Percentiles rank a stretch among this genome's conserved stretches.
phyloP scores from a whole-genome alignment of 2,888 invertebrate species.

The Drosophila kuntzei region DNA sequence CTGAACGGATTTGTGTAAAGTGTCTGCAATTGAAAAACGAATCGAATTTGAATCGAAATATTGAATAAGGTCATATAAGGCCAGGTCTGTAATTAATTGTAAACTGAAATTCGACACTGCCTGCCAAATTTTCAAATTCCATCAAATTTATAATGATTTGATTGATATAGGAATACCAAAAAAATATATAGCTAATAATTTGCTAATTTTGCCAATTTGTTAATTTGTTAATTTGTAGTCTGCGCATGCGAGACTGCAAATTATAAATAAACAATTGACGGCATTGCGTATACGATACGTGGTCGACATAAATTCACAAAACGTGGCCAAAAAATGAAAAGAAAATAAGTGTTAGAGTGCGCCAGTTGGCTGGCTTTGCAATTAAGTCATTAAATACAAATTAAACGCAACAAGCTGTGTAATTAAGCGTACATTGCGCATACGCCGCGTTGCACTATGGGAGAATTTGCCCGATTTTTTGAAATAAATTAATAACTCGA shows the following conservation, averaged over 20 bases:
- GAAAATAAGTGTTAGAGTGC: constrained; percentile 32
- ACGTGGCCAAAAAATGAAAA: constrained; percentile 7
- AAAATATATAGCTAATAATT: constrained; percentile 43
- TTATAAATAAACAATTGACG: constrained; percentile 29
- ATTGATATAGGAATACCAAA: constrained; percentile 47
- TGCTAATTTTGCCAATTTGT: constrained; percentile 36
- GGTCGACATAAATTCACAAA: constrained; percentile 10
- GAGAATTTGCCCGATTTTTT: too few species aligned
- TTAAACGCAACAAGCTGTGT: constrained; percentile 62
- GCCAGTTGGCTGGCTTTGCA: constrained; percentile 35
- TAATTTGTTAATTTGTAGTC: constrained; percentile 14
- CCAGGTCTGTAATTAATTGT: constrained; percentile 35
- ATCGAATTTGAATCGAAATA: not conserved
- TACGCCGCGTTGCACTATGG: constrained; percentile 69
- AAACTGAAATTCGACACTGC: constrained; percentile 42
- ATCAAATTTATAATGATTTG: constrained; percentile 21
- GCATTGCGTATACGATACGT: constrained; percentile 53
- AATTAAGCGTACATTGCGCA: constrained; percentile 69
- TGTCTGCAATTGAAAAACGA: constrained; percentile 22
- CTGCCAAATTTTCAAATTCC: not conserved
- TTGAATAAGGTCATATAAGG: constrained; percentile 36
- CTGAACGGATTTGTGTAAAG: constrained; percentile 33
- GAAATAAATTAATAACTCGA: too few species aligned
- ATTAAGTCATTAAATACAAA: constrained; percentile 80
- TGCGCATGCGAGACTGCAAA: constrained; percentile 45